Evolutionary conservation across 53 echinoderm and acorn worm species (phyloP), one percentile per base, ranked within the genome.

Genomic region (Zoroaster sp.): DNA sequence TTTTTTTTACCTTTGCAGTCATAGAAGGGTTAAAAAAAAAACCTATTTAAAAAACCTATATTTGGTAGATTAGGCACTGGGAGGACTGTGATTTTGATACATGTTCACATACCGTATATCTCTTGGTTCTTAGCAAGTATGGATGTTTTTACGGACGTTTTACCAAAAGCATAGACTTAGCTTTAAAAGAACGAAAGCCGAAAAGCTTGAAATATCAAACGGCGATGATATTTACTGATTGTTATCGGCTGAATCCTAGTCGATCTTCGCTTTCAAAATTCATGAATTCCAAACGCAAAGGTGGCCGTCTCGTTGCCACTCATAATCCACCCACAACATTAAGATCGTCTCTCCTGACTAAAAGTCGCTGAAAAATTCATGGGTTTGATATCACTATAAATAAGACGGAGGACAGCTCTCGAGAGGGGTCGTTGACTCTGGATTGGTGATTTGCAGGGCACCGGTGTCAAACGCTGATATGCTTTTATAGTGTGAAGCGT

Each of bases 351-450:
- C 15, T 20, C 20, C 18, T 21, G 55, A 55, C 55, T 25, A 55
- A n/a, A n/a, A 55, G 55, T 59, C 63, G 63, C 28, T 59, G 63
- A 28, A 59, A 59, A 59, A 59, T 59, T 59, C 30, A 59, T 9
- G 28, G n/a, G 63, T 59, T 28, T 59, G 63, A 11, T 28, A 59
- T 59, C 28, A 59, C 63, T 3, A 28, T 28, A 59, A 23, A 51
- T 12, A 54, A 59, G 23, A 28, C 1, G 23, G 63, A 59, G 55
- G 55, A 54, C 55, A 7, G 55, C 55, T 54, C 55, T 54, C 23
- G 55, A 20, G 55, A 54, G 59, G 78, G 78, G 52, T 78, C 78
- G 37, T n/a, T 59, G 78, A 78, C 78, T 78, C 10, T 2, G 63
- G 63, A 28, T 25, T 28, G 21, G 63, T 17, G 36, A 38, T 18